Conservation (phyloP, 1,140 invertebrate species). For the Grapholita molesta region DNA sequence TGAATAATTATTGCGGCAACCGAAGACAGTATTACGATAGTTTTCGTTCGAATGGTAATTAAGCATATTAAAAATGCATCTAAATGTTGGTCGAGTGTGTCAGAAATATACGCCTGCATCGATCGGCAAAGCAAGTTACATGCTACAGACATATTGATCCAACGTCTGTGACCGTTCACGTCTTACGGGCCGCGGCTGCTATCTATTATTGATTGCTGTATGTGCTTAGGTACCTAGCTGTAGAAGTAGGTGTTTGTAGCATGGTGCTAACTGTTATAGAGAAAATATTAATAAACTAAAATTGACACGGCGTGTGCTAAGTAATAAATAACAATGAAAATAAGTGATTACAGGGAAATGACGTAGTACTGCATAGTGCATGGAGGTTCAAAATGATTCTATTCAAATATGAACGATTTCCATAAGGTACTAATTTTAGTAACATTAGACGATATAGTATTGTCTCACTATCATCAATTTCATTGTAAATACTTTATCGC, state of each 20-base stretch:
- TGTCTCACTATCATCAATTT: too few species aligned
- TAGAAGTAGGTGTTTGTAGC: background rate
- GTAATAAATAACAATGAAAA: background rate
- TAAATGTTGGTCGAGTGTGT: background rate
- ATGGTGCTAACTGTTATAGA: background rate
- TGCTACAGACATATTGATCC: constrained; percentile 33
- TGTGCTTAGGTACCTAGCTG: constrained; percentile 9
- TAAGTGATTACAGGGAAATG: too few species aligned
- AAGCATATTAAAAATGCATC: background rate
- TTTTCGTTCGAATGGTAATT: too few species aligned
- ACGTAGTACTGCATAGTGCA: too few species aligned
- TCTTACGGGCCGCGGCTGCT: constrained; percentile 26
- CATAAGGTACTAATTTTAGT: too few species aligned
- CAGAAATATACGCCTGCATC: background rate
- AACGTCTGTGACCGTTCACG: constrained; percentile 16
- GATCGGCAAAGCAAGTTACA: constrained; percentile 2
- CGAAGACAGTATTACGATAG: too few species aligned
- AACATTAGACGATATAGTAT: too few species aligned
- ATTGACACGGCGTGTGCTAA: background rate
- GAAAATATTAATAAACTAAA: background rate
- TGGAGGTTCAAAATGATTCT: too few species aligned
- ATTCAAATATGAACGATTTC: too few species aligned
- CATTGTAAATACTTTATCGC: too few species aligned
- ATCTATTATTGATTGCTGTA: constrained; percentile 38
- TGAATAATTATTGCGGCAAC: too few species aligned